Evolutionary conservation across 1,140 invertebrate genomes (phyloP).

Genomic region (Cephus cinctus): DNA sequence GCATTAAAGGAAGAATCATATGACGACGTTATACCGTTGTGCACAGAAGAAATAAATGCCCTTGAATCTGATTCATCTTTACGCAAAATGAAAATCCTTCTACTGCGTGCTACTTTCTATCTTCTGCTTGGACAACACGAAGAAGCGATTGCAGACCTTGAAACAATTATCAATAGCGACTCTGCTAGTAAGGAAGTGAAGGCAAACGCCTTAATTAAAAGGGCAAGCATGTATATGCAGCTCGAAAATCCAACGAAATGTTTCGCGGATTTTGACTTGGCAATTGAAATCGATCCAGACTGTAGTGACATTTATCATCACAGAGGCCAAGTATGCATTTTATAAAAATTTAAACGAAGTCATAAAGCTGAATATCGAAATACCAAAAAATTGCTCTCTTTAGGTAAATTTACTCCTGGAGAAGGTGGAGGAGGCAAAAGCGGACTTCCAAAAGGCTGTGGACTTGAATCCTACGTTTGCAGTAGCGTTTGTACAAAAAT

Average conservation of each 20-base stretch:
- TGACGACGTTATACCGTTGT: slow-evolving; percentile 75
- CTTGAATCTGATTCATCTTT: slow-evolving; percentile 54
- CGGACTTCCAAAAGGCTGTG: slow-evolving; percentile 82
- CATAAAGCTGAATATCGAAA: neutral
- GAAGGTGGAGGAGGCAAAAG: slow-evolving; percentile 73
- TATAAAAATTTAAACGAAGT: neutral
- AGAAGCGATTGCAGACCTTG: slow-evolving; percentile 72
- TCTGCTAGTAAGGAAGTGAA: slow-evolving; percentile 62
- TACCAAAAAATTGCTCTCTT: slow-evolving; percentile 41
- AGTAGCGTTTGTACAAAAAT: slow-evolving; percentile 84
- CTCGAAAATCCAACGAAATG: slow-evolving; percentile 71
- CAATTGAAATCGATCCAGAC: slow-evolving; percentile 72
- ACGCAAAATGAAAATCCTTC: slow-evolving; percentile 65
- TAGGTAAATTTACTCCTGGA: slow-evolving; percentile 83
- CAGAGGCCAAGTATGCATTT: slow-evolving; percentile 63
- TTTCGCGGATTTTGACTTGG: slow-evolving; percentile 74
- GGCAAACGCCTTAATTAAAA: slow-evolving; percentile 89
- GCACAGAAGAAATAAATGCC: slow-evolving; percentile 75
- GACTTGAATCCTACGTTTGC: slow-evolving; percentile 78
- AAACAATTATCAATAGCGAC: slow-evolving; percentile 61
- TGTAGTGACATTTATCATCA: slow-evolving; percentile 86
- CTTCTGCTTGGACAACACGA: slow-evolving; percentile 72
- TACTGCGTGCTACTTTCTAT: slow-evolving; percentile 82
- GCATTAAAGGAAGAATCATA: slow-evolving; percentile 71
- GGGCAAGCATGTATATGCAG: slow-evolving; percentile 81